phyloP scores from a whole-genome alignment of 1,140 invertebrate species.

The Aphis gossypii region DNA sequence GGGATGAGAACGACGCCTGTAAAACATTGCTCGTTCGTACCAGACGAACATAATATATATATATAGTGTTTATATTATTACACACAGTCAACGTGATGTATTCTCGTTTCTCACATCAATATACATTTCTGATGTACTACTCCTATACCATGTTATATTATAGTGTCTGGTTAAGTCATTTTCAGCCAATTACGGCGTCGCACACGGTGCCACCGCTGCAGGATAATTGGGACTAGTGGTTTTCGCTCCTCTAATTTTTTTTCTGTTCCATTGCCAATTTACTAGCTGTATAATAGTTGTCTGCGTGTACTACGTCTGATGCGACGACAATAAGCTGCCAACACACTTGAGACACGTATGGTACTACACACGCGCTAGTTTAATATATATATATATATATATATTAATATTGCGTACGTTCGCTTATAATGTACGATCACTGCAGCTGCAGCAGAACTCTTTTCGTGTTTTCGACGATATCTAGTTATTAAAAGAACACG shows the following conservation, averaged over 20 bases:
- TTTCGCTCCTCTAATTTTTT: conserved; percentile 28
- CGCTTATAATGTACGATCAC: not conserved
- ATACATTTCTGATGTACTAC: not conserved
- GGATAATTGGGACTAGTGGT: conserved; percentile 40
- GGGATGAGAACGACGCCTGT: too few relatives aligned
- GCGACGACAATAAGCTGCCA: conserved; percentile 34
- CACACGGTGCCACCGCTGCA: not conserved
- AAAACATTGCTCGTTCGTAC: not conserved
- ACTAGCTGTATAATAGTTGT: not conserved
- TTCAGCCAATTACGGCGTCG: not conserved
- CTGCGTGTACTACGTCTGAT: not conserved
- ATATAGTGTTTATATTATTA: not conserved
- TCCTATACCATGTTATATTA: not conserved
- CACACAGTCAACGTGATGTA: not conserved
- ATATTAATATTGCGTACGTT: not conserved
- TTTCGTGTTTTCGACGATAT: not conserved
- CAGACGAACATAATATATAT: not conserved
- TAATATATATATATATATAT: not conserved
- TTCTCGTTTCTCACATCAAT: conserved; percentile 12
- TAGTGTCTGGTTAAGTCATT: conserved; percentile 18
- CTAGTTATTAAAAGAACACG: not conserved
- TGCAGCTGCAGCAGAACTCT: not conserved
- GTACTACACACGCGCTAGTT: not conserved
- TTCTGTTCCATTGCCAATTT: conserved; percentile 39
- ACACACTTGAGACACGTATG: not conserved